A percentile compares a stretch with the other conserved stretches of the same genome.
phyloP scores from a whole-genome alignment of 1,140 invertebrate species.

The Epicauta chinensis region DNA sequence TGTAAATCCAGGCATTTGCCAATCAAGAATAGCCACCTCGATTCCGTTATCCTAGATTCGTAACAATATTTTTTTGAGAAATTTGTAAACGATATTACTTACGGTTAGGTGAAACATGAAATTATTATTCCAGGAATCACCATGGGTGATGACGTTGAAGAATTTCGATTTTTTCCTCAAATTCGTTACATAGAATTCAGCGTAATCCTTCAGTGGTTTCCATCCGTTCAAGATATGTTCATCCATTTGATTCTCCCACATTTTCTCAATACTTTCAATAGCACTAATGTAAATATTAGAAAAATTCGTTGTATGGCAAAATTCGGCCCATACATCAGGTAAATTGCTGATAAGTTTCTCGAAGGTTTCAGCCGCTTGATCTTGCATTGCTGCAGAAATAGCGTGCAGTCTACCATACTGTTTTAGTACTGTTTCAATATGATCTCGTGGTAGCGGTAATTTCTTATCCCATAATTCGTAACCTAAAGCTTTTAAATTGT shows the following conservation, averaged over 20 bases:
- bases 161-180: slow-evolving; percentile 41
- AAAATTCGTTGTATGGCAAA: slow-evolving; percentile 31
- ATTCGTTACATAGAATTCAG: slow-evolving; percentile 36
- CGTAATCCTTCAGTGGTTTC: slow-evolving; percentile 2
- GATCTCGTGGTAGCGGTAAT: slow-evolving; percentile 42
- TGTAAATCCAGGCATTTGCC: slow-evolving; percentile 5
- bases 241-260: slow-evolving; percentile 15
- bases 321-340: slow-evolving; percentile 19
- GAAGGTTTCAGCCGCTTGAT: slow-evolving; percentile 35
- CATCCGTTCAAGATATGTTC: slow-evolving; percentile 7
- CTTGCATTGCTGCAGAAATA: slow-evolving; percentile 44
- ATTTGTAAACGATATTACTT: slow-evolving; percentile 6
- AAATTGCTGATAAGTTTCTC: neutral
- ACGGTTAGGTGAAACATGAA: slow-evolving; percentile 28
- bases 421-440: slow-evolving; percentile 43
- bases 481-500: slow-evolving; percentile 46
- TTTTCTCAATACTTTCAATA: slow-evolving; percentile 5
- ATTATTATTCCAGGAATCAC: slow-evolving; percentile 31
- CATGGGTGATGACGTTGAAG: slow-evolving; percentile 19
- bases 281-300: neutral
- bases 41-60: neutral
- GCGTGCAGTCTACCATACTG: slow-evolving; percentile 49
- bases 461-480: slow-evolving; percentile 46
- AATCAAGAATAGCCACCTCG: neutral
- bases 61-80: neutral